Percentiles rank a stretch among this genome's conserved stretches.
Evolutionary conservation across 1,140 invertebrate genomes (phyloP).

Genomic region (Zaprionus capensis): DNA sequence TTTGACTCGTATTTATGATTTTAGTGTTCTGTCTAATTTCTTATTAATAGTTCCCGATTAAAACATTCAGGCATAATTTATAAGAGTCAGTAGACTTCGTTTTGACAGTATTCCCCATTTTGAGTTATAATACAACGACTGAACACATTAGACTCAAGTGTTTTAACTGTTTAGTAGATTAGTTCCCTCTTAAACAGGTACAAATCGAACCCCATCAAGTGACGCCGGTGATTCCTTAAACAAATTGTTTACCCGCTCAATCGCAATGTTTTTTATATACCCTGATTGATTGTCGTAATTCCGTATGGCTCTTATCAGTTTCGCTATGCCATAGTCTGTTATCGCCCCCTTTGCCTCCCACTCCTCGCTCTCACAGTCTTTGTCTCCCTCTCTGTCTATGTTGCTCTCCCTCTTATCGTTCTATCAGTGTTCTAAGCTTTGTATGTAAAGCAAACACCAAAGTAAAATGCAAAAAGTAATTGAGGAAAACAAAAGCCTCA

Average conservation of each 20-base stretch:
- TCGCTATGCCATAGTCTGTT: slow-evolving; percentile 38
- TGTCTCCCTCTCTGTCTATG: background rate
- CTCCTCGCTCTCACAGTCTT: background rate
- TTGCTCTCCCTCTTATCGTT: background rate
- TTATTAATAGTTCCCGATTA: background rate
- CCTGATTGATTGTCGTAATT: slow-evolving; percentile 49
- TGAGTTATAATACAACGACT: too few relatives aligned
- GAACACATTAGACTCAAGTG: too few relatives aligned
- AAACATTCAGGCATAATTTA: too few relatives aligned
- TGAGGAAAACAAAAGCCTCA: slow-evolving; percentile 20
- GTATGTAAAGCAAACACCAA: slow-evolving; percentile 46
- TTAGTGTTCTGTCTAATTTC: background rate
- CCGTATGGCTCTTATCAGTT: slow-evolving; percentile 30
- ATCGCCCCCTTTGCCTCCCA: slow-evolving; percentile 28
- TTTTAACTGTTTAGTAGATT: background rate
- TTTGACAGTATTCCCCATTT: too few relatives aligned
- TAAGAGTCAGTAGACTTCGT: too few relatives aligned
- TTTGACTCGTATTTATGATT: background rate
- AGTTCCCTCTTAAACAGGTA: too few relatives aligned
- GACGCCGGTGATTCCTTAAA: slow-evolving; percentile 20
- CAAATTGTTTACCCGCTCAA: slow-evolving; percentile 41
- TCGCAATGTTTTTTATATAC: slow-evolving; percentile 41
- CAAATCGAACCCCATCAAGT: background rate
- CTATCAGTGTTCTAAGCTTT: slow-evolving; percentile 26
- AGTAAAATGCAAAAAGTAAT: slow-evolving; percentile 54